A percentile compares a stretch with the other conserved stretches of the same genome.
phyloP scores from a whole-genome alignment of 1,140 invertebrate species.

The Radopholus similis region DNA sequence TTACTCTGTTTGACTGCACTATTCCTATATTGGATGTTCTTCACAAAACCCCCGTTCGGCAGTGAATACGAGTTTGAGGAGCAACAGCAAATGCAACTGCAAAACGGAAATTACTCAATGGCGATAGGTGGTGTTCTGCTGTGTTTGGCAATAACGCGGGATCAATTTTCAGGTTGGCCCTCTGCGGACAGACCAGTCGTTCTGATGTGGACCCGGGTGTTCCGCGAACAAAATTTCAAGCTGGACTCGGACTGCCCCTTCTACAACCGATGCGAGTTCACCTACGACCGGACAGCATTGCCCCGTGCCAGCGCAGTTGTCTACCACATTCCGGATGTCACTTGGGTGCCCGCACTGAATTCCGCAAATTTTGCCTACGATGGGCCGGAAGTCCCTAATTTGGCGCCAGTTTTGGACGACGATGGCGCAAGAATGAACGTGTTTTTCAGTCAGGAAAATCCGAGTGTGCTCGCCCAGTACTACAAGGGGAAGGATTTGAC shows the following conservation, averaged over 20 bases:
- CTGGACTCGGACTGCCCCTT: slow-evolving; percentile 12
- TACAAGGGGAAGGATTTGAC: neutral
- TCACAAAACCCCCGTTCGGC: no score
- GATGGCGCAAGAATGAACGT: neutral
- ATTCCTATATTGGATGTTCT: no score
- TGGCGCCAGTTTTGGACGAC: neutral
- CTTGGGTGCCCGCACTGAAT: neutral
- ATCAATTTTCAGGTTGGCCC: neutral
- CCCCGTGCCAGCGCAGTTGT: slow-evolving; percentile 16
- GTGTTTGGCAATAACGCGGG: neutral
- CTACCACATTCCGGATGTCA: slow-evolving; percentile 27
- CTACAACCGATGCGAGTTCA: slow-evolving; percentile 6
- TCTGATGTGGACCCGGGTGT: slow-evolving; percentile 13
- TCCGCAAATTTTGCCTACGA: neutral
- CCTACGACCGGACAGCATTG: slow-evolving; percentile 12
- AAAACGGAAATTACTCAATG: neutral
- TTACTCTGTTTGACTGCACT: no score
- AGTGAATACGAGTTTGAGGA: neutral
- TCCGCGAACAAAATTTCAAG: neutral
- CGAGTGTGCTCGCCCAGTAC: neutral
- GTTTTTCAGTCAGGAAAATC: slow-evolving; percentile 18
- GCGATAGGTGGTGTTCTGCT: neutral
- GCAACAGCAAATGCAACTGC: neutral
- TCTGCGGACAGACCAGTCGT: neutral
- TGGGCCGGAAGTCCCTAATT: neutral